Percentiles rank a stretch among this genome's conserved stretches.
Conservation (phyloP, 2,113 vertebrate genomes). For the Pseudopodoces humilis region DNA sequence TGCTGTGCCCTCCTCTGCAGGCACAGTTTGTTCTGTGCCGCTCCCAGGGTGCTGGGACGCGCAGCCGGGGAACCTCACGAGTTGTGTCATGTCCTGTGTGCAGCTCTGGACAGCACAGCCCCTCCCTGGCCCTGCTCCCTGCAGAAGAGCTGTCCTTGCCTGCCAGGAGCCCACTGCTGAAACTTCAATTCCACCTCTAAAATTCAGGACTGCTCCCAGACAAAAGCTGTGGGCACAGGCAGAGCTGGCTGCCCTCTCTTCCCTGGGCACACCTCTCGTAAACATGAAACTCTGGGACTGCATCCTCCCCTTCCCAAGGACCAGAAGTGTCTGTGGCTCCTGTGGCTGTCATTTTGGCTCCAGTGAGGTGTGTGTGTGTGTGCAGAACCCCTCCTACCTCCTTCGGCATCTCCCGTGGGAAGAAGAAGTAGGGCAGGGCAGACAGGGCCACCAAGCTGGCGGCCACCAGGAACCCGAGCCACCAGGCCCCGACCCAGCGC, state of each 20-base stretch:
- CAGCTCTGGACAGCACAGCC: neutral
- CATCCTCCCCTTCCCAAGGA: neutral
- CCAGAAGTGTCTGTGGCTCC: fast-evolving
- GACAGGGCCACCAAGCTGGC: constrained; percentile 79
- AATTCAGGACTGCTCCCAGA: neutral
- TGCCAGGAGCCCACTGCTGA: neutral
- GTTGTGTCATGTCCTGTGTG: fast-evolving
- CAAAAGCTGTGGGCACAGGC: neutral
- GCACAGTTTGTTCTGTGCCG: neutral
- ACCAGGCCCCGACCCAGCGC: constrained; percentile 96
- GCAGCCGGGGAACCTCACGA: neutral
- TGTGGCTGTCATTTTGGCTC: fast-evolving
- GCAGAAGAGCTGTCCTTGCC: neutral
- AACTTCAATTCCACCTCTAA: neutral
- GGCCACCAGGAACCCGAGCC: constrained; percentile 91
- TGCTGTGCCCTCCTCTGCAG: neutral
- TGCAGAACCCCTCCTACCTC: constrained; percentile 69
- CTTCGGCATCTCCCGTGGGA: constrained; percentile 83
- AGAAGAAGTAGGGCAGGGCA: constrained; percentile 90
- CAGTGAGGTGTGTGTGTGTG: neutral
- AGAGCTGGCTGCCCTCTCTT: neutral
- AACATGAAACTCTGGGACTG: fast-evolving
- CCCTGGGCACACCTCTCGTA: neutral
- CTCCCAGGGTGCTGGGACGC: fast-evolving
- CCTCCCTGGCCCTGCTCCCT: neutral